Percentiles rank a stretch among this genome's conserved stretches.
Conservation (phyloP, 2,113 vertebrate species). For the Sakesphorus luctuosus region DNA sequence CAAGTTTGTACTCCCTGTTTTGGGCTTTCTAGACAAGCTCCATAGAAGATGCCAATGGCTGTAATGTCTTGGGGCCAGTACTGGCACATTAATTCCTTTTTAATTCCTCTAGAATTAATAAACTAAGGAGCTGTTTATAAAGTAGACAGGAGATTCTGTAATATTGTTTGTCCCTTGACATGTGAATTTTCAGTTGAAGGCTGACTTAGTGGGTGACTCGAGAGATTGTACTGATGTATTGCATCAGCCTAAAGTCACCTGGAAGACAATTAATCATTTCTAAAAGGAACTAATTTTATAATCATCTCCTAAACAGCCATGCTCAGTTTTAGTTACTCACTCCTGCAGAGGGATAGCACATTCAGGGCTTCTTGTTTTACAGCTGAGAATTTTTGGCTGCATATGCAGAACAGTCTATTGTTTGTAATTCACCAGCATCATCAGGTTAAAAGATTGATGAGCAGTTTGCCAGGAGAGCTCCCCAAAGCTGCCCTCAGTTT, state of each 20-base stretch:
- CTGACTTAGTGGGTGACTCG: neutral
- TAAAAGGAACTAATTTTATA: neutral
- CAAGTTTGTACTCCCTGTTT: neutral
- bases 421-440: neutral
- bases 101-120: neutral
- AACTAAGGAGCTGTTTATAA: neutral
- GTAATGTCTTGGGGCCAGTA: neutral
- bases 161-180: neutral
- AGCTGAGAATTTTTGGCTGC: neutral
- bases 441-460: neutral
- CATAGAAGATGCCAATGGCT: neutral
- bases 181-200: neutral
- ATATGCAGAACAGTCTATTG: neutral
- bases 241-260: neutral
- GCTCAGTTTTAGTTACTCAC: neutral
- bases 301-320: neutral
- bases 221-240: neutral
- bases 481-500: neutral
- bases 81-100: neutral
- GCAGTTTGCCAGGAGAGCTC: neutral
- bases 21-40: neutral
- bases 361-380: neutral
- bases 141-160: neutral
- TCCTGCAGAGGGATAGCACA: fast-evolving
- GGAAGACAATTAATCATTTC: neutral